Evolutionary conservation across 2,113 vertebrate species (phyloP), one percentile per base, ranked within the genome.

Genomic region (Empidonax alnorum): DNA sequence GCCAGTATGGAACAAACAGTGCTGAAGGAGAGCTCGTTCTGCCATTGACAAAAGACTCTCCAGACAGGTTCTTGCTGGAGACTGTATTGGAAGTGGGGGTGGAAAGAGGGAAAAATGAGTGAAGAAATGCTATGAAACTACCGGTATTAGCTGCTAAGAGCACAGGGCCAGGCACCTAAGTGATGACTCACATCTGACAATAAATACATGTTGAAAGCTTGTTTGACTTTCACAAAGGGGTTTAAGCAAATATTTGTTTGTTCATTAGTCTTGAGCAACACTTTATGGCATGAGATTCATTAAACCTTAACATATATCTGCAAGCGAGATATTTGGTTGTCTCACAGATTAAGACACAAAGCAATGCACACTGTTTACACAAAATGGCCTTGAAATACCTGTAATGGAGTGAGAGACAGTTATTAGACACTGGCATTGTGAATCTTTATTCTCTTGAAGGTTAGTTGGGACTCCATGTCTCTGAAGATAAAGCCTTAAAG

Each of bases 231-330:
- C 96, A 97, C 97, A 97, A 98, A 98, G 95, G 92, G 82, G 80
- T 96, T 98, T 98, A 98, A 97, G 94, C 96, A 98, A 98, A 98
- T 97, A 97, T 97, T 97, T 95, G 84, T 97, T 98, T 98, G 97
- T 95, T 98, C 97, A 96, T 98, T 98, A 98, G 97, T 98, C 95
- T 97, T 97, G 96, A 97, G 96, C 92, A 98, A 97, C 94, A 96
- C 78, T 97, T 98, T 96, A 98, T 90, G 85, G 96, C 93, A 96
- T 92, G 61, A 97, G 95, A 96, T 97, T 98, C 97, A 98, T 98
- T 98, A 98, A 98, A 97, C 95, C 97, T 90, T 98, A 98, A 97
- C 97, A 75, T 95, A 97, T 71, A 94, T 94, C 95, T 97, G 93
- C 85, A 94, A 96, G 80, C 2, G 3, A 95, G 96, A 87, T 96